phyloP scores from a whole-genome alignment of 2,113 vertebrate genomes.

The Calcarius ornatus region DNA sequence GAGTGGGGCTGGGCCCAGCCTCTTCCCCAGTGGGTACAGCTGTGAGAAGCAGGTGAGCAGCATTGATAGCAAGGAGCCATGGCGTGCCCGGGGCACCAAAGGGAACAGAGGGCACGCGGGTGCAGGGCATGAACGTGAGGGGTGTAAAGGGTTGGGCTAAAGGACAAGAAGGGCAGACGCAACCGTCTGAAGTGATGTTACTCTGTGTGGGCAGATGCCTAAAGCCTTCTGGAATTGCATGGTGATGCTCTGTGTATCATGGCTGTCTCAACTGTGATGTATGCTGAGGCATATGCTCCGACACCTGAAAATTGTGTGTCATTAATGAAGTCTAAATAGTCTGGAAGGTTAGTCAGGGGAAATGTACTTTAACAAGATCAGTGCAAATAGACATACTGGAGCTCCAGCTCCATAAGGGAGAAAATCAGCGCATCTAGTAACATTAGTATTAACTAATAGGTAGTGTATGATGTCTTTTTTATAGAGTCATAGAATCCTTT shows the following conservation, averaged over 20 bases:
- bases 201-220: not conserved
- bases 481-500: not conserved
- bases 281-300: too few relatives aligned
- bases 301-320: not conserved
- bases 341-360: not conserved
- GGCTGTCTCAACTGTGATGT: too few relatives aligned
- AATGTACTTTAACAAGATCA: not conserved
- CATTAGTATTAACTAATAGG: too few relatives aligned
- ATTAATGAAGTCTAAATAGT: not conserved
- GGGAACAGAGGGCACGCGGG: not conserved
- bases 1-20: too few relatives aligned
- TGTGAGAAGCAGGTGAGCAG: not conserved
- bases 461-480: not conserved
- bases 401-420: not conserved
- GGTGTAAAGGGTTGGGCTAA: not conserved
- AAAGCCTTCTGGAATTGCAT: too few relatives aligned
- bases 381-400: not conserved
- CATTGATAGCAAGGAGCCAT: not conserved
- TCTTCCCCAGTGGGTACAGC: not conserved
- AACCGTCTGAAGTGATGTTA: not conserved
- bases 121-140: not conserved
- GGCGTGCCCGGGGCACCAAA: not conserved
- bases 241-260: too few relatives aligned
- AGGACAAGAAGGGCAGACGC: not conserved
- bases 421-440: not conserved